These are phyloP conservation scores for Opisthocomus hoazin DNA, from an alignment of 2,113 vertebrate species.

Conservation along the genomic window DNA sequence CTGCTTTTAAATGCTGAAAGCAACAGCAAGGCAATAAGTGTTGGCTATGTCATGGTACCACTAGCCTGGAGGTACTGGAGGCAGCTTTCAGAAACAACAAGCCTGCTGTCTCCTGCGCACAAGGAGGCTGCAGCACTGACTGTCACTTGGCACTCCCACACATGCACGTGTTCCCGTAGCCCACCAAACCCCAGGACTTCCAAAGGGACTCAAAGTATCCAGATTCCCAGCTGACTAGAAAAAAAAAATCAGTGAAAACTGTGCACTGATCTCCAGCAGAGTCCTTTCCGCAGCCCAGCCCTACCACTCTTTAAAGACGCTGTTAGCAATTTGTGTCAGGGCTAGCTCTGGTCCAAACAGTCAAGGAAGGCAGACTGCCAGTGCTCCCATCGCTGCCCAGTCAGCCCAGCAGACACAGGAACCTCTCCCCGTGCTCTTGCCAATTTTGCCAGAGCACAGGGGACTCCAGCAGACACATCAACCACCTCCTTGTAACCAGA, in stretches of 20 bases:
- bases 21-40: background rate
- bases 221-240: background rate
- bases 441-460: background rate
- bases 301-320: background rate
- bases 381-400: background rate
- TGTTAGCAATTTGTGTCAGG: background rate
- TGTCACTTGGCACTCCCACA: background rate
- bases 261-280: background rate
- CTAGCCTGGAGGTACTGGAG: background rate
- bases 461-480: background rate
- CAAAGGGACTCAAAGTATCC: background rate
- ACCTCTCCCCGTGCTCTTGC: background rate
- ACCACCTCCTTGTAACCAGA: background rate
- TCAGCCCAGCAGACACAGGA: background rate
- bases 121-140: background rate
- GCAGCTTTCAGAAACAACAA: background rate
- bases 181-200: background rate
- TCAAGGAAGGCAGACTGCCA: background rate
- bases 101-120: background rate
- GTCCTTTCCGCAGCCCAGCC: background rate
- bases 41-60: fast-evolving
- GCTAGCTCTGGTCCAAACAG: background rate
- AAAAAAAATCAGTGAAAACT: background rate
- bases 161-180: background rate
- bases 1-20: background rate